Percentiles rank a stretch among this genome's conserved stretches.
phyloP scores from a whole-genome alignment of 2,113 vertebrate species.

The Tachysurus vachellii region DNA sequence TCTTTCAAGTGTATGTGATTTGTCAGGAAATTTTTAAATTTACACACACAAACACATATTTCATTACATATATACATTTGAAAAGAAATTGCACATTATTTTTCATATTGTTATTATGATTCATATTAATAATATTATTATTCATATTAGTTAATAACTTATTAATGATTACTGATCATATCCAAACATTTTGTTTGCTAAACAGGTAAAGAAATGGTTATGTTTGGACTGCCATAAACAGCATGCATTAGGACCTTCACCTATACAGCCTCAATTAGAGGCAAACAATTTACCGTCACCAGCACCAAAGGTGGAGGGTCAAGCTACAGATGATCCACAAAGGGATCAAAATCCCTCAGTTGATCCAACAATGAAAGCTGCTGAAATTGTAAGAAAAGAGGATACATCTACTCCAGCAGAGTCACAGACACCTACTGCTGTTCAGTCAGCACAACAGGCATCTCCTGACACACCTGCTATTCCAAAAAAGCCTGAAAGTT shows the following conservation, averaged over 20 bases:
- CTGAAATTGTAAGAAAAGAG: constrained; percentile 43
- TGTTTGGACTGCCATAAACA: constrained; percentile 95
- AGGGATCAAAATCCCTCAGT: neutral
- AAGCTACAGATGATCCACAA: constrained; percentile 12
- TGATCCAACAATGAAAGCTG: constrained; percentile 27
- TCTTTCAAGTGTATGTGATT: too few relatives aligned
- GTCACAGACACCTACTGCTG: constrained; percentile 49
- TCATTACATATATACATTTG: too few relatives aligned
- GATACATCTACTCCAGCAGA: constrained; percentile 56
- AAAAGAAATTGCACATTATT: too few relatives aligned
- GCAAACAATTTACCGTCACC: constrained; percentile 28
- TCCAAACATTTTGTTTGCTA: neutral
- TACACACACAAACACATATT: too few relatives aligned
- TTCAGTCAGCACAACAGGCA: constrained; percentile 36
- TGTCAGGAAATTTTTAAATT: too few relatives aligned
- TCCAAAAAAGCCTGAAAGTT: constrained; percentile 51
- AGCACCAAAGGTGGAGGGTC: constrained; percentile 12
- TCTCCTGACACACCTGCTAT: constrained; percentile 62
- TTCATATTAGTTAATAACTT: neutral
- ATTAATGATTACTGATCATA: too few relatives aligned
- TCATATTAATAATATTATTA: too few relatives aligned
- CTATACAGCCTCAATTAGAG: constrained; percentile 55
- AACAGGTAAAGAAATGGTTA: constrained; percentile 81
- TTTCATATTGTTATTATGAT: too few relatives aligned
- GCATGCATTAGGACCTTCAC: constrained; percentile 55